Percentiles rank a stretch among this genome's conserved stretches.
Evolutionary conservation across 2,113 vertebrate species (phyloP).

Genomic region (Cyanoramphus novaezelandiae): DNA sequence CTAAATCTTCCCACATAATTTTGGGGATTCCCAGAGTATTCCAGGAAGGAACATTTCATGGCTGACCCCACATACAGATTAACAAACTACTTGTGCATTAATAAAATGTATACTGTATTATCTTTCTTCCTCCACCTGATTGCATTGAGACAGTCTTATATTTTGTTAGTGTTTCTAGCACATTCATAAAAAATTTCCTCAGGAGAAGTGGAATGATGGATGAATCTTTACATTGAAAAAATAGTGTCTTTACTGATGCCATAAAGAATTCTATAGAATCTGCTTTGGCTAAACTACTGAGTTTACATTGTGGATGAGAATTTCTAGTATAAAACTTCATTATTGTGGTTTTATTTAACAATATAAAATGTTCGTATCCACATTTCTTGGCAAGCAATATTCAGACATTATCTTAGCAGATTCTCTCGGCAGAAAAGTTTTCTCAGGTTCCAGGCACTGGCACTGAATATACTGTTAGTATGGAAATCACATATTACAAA

Average conservation of each 20-base stretch:
- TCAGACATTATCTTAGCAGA: not conserved
- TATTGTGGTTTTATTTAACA: not conserved
- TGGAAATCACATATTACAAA: not conserved
- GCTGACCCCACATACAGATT: not conserved
- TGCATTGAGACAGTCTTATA: not conserved
- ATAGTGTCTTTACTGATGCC: not conserved
- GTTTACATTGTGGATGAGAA: not conserved
- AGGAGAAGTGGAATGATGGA: not conserved
- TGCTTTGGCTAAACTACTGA: not conserved
- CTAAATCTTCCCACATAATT: not conserved
- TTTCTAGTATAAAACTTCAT: not conserved
- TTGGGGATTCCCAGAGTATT: not conserved
- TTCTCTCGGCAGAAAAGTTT: not conserved
- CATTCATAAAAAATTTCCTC: not conserved
- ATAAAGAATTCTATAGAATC: not conserved
- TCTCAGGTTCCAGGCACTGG: not conserved
- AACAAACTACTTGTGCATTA: not conserved
- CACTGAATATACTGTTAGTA: not conserved
- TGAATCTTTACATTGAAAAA: not conserved
- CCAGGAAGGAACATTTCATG: not conserved
- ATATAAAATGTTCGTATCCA: not conserved
- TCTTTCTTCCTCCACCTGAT: not conserved
- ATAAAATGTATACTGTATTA: not conserved
- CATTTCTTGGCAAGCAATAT: not conserved
- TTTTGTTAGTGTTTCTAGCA: not conserved